Conservation (phyloP, 2,797 vertebrate species). For the Pangasius larnaudii region DNA sequence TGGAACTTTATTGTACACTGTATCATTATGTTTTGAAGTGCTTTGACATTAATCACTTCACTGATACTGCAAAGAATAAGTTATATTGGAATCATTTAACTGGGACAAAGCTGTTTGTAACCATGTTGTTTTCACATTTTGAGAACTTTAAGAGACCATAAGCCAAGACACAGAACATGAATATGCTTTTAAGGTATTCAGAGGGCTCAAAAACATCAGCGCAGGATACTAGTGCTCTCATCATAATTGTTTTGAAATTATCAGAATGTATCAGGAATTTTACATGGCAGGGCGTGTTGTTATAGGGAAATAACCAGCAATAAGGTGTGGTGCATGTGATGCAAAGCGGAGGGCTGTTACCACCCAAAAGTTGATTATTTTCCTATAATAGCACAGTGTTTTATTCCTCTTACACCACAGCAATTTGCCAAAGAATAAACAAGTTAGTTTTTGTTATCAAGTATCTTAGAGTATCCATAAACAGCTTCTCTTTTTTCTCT, state of each 20-base stretch:
- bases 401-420: neutral
- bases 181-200: neutral
- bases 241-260: neutral
- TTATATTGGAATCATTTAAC: neutral
- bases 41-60: neutral
- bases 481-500: neutral
- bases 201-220: neutral
- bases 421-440: neutral
- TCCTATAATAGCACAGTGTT: neutral
- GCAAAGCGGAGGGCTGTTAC: neutral
- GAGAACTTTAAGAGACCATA: neutral
- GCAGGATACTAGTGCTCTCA: neutral
- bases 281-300: neutral
- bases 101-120: neutral
- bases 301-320: neutral
- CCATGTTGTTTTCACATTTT: neutral
- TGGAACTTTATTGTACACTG: neutral
- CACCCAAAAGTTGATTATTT: neutral
- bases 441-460: neutral
- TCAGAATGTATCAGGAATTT: neutral
- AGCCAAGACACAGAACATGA: neutral
- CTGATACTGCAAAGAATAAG: neutral
- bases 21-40: neutral
- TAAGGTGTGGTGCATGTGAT: neutral
- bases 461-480: neutral